These are phyloP conservation scores for Coenonympha arcania DNA, from an alignment of 2,888 invertebrate species.

Conservation along the genomic window DNA sequence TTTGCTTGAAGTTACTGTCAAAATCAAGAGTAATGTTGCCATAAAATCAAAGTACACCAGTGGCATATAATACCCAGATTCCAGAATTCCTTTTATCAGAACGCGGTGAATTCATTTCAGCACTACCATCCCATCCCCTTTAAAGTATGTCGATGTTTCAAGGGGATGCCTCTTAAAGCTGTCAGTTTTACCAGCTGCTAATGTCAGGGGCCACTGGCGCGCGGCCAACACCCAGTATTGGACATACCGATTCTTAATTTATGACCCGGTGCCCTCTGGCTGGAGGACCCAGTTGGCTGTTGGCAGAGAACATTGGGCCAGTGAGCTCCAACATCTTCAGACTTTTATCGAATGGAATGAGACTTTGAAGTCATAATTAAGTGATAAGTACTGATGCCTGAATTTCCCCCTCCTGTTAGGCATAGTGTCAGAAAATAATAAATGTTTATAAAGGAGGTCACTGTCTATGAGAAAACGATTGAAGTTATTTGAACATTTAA, in stretches of 20 bases:
- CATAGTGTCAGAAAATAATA: too few relatives aligned
- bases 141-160: conserved; percentile 25
- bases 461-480: not conserved
- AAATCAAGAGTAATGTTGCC: too few relatives aligned
- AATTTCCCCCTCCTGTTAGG: too few relatives aligned
- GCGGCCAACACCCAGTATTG: conserved; percentile 33
- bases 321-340: too few relatives aligned
- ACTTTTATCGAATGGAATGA: conserved; percentile 20
- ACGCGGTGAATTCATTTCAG: not conserved
- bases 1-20: too few relatives aligned
- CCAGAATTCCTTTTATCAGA: conserved; percentile 4
- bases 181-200: conserved; percentile 36
- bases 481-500: too few relatives aligned
- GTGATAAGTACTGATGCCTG: too few relatives aligned
- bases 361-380: conserved; percentile 1
- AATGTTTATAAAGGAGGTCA: too few relatives aligned
- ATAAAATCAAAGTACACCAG: not conserved
- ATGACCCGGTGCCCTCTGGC: conserved; percentile 16
- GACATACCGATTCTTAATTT: conserved; percentile 30
- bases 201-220: conserved; percentile 45
- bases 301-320: conserved; percentile 17
- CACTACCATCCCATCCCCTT: conserved; percentile 12
- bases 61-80: not conserved
- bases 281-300: conserved; percentile 12
- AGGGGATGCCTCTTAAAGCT: conserved; percentile 34